Base-by-base conservation (phyloP, 2,888 invertebrate genomes). In the Amiota mariae region DNA sequence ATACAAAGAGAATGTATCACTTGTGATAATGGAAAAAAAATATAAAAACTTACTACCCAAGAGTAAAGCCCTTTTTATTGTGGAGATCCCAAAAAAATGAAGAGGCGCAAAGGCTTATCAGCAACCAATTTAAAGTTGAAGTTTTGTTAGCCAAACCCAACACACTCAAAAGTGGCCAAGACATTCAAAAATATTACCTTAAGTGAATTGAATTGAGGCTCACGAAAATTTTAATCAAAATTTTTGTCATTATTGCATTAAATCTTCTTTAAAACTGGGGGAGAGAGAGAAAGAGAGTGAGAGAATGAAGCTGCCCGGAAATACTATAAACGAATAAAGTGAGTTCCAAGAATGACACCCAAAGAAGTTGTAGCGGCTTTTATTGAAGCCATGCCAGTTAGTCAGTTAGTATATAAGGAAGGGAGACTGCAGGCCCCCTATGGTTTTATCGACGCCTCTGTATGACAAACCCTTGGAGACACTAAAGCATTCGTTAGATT, bases 361-460 rank as follows among this genome's bases (percentile, higher is more conserved):
- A 70, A 76, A 72, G 76, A 70, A 71, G 70, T 77, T 68, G 66
- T 75, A 81, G 77, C 84, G 84, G 84, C 86, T 78, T 76, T 68
- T 73, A 73, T 75, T 75, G 80, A 85, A 86, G 85, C 86, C 36
- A 82, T 83, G 85, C 81, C 79, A 71, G 75, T 83, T 79, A 82
- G 76, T 78, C 79, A 73, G 20, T 12, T 47, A 54, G 51, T 20
- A 36, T 63, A 71, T 36, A 49, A 71, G 54, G 18, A 73, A 67
- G 51, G 71, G 73, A 68, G 59, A 77, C 82, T 75, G 76, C 79
- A 85, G 85, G 80, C 85, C 87, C 85, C 87, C 87, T 78, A 82
- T 78, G 87, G 86, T 81, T 85, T 84, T 85, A 87, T 87, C 85
- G 87, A 86, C 85, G 87, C 87, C 86, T 86, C 84, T 87, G 87